A percentile compares a stretch with the other conserved stretches of the same genome.
phyloP scores from a whole-genome alignment of 1,140 invertebrate species.

The Hycleus cichorii region DNA sequence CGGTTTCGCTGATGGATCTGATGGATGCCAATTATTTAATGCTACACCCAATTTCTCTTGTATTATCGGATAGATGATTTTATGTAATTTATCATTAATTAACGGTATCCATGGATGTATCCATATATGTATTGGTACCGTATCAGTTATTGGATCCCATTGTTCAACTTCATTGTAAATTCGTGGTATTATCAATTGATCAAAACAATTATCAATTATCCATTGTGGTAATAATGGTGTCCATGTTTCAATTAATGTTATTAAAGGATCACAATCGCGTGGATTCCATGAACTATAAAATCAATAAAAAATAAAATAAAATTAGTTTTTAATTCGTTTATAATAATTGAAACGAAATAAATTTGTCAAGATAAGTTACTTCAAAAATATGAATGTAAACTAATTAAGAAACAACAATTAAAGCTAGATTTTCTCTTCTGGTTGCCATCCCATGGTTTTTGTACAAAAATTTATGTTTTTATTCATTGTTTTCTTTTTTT shows the following conservation, averaged over 20 bases:
- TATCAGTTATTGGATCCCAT: conserved; percentile 94
- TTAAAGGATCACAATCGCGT: conserved; percentile 63
- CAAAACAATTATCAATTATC: conserved; percentile 75
- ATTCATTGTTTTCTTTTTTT: no score
- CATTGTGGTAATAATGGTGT: conserved; percentile 68
- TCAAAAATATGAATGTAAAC: no score
- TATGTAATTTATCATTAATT: conserved; percentile 61
- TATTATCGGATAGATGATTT: conserved; percentile 83
- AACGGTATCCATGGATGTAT: conserved; percentile 90
- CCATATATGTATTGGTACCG: conserved; percentile 92
- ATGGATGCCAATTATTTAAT: conserved; percentile 85
- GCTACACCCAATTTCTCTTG: conserved; percentile 85
- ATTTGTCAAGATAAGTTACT: neutral
- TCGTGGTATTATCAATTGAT: conserved; percentile 73
- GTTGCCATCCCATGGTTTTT: no score
- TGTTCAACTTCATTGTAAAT: conserved; percentile 72
- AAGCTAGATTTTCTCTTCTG: no score
- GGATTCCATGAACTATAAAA: conserved; percentile 59
- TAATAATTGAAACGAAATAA: neutral
- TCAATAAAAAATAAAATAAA: neutral
- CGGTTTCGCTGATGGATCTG: conserved; percentile 82
- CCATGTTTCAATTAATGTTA: conserved; percentile 78
- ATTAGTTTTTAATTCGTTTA: neutral
- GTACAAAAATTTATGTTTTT: no score
- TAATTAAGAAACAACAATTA: no score